phyloP scores from a whole-genome alignment of 1,140 invertebrate genomes.

The Leptoteleia sp. region DNA sequence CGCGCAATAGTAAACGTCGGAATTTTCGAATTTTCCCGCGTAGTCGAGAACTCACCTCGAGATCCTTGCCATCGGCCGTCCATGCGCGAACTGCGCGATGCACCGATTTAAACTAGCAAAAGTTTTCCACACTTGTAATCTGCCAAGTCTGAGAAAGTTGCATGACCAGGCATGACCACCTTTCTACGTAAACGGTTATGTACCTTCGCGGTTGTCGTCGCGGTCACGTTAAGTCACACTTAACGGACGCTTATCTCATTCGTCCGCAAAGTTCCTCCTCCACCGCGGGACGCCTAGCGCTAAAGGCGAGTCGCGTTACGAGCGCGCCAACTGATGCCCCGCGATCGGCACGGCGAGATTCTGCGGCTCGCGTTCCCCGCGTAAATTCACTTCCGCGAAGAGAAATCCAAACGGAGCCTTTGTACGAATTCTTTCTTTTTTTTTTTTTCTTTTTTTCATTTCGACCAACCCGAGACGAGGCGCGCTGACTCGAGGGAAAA shows the following conservation, averaged over 20 bases:
- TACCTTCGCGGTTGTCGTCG: constrained; percentile 37
- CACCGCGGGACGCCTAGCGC: constrained; percentile 19
- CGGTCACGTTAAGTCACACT: constrained; percentile 50
- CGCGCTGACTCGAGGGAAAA: too few relatives aligned
- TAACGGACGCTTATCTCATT: constrained; percentile 47
- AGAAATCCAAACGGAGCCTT: neutral
- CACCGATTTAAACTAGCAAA: constrained; percentile 65
- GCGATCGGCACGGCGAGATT: constrained; percentile 8
- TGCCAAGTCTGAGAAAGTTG: constrained; percentile 65
- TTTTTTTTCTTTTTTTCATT: too few relatives aligned
- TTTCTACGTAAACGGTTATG: constrained; percentile 55
- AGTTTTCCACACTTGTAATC: constrained; percentile 67
- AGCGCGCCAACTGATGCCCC: neutral
- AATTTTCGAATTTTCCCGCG: too few relatives aligned
- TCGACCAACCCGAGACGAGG: too few relatives aligned
- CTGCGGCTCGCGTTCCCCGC: neutral
- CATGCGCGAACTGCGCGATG: constrained; percentile 54
- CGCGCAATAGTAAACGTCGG: neutral
- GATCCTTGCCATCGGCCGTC: constrained; percentile 50
- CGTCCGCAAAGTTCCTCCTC: constrained; percentile 37
- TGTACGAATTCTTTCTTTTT: neutral
- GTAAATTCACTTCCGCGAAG: constrained; percentile 11
- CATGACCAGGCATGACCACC: constrained; percentile 65
- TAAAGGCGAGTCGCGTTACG: constrained; percentile 13
- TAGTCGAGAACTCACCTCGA: constrained; percentile 43